Percentiles rank a stretch among this genome's conserved stretches.
Evolutionary conservation across 2,113 vertebrate genomes (phyloP).

Genomic region (Coryphaenoides rupestris): DNA sequence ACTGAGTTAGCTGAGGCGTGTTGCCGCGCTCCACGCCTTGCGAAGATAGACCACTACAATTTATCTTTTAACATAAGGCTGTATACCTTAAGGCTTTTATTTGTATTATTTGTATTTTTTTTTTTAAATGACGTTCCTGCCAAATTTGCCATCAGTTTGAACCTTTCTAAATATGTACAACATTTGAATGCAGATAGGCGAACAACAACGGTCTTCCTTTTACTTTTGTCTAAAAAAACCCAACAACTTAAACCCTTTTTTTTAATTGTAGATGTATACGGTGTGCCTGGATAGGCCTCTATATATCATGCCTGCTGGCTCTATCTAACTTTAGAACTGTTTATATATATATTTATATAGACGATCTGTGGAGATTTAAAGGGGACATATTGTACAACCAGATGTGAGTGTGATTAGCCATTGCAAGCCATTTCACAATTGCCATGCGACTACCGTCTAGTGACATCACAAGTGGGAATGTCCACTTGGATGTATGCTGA

Average conservation of each 20-base stretch:
- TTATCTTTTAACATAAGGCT: constrained; percentile 36
- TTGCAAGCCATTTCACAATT: too few relatives aligned
- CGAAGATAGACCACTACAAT: constrained; percentile 44
- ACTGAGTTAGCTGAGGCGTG: constrained; percentile 81
- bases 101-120: too few relatives aligned
- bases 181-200: constrained; percentile 20
- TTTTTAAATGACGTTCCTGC: constrained; percentile 32
- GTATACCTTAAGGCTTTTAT: constrained; percentile 37
- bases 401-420: too few relatives aligned
- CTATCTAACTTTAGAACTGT: neutral
- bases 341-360: neutral
- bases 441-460: too few relatives aligned
- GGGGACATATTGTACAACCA: too few relatives aligned
- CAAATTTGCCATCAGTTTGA: constrained; percentile 30
- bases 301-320: neutral
- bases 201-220: too few relatives aligned
- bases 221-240: constrained; percentile 26
- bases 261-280: constrained; percentile 15
- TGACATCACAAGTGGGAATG: too few relatives aligned
- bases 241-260: constrained; percentile 3
- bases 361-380: neutral
- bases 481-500: too few relatives aligned
- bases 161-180: constrained; percentile 18
- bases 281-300: neutral
- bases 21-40: constrained; percentile 43